Base-by-base conservation (phyloP, 2,888 invertebrate genomes). In the Drosophila niveifrons region DNA sequence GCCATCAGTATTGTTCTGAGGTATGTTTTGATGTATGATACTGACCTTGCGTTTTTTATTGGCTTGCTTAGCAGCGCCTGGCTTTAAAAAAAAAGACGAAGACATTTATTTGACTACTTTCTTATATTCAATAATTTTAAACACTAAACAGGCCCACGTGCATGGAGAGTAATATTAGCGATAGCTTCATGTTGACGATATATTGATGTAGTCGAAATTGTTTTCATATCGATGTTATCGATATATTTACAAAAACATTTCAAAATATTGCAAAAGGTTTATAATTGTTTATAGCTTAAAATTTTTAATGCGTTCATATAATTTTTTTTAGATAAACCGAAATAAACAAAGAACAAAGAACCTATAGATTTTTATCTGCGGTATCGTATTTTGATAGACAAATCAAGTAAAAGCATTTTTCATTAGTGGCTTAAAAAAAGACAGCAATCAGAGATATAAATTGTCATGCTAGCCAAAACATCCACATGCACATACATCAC, bases 51-150 rank as follows among this genome's bases (percentile, higher is more conserved):
- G 93, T 81, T 94, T 94, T 43, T 93, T 93, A 29, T 93, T 92
- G 80, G 93, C 93, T 75, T 64, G 56, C 36, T 94, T 94, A 0
- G 93, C 94, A 89, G 94, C 94, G 36, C 94, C 94, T 3, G 83
- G 80, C 92, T 94, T 94, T 43, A 94, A 88, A 75, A 94, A 94
- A 90, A 94, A 94, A 4, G 94, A 94, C 28, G 94, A 94, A 34
- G 92, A 90, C 91, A 91, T 91, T 17, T 58, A 6, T 23, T 23
- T 23, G 6, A 23, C 23, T 23, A 23, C 23, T 23, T 23, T 23
- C 6, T 6, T 23, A 23, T 23, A 36, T 36, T 36, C 66, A 29
- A 4, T 65, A 59, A 41, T 66, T 50, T 17, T 41, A 74, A 75
- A 65, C 47, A 46, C 62, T 66, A 61, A 68, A 68, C 56, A 53